Conservation (phyloP, 30 jellyfish, hydroid and myxozoan species). For the Cassiopea xamachana region DNA sequence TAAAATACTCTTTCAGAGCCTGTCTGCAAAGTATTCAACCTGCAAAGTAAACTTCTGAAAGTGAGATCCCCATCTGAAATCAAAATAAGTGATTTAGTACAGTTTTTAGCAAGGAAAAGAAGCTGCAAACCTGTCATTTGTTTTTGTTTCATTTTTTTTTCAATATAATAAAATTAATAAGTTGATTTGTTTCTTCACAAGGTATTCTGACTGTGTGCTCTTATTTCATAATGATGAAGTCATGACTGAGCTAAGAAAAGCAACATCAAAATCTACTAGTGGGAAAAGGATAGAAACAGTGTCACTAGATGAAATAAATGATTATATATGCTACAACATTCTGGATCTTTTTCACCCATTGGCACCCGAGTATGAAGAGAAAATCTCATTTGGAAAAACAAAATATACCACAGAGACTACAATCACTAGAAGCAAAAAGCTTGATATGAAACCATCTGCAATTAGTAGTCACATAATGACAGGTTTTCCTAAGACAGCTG, state of each 20-base stretch:
- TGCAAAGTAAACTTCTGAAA: no score
- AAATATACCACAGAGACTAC: background rate
- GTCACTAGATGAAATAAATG: slow-evolving; percentile 53
- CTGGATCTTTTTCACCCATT: slow-evolving; percentile 35
- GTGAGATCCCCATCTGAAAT: no score
- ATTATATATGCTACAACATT: slow-evolving; percentile 21
- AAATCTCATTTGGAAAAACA: background rate
- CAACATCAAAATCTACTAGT: background rate
- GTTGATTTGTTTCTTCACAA: background rate
- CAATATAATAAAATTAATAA: no score
- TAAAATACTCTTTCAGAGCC: no score
- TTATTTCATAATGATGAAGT: slow-evolving; percentile 70
- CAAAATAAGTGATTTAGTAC: no score
- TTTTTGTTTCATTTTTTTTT: no score
- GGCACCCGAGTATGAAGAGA: background rate
- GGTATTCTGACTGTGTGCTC: slow-evolving; percentile 62
- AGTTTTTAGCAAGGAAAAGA: no score
- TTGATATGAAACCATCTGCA: no score
- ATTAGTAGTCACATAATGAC: no score
- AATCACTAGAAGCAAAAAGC: background rate
- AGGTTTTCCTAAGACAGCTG: no score
- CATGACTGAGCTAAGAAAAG: slow-evolving; percentile 8
- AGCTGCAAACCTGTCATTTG: background rate
- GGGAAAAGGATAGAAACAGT: background rate
- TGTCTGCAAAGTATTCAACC: no score